Evolutionary conservation across 1,140 invertebrate species (phyloP), one percentile per base, ranked within the genome.

Genomic region (Hycleus cichorii): DNA sequence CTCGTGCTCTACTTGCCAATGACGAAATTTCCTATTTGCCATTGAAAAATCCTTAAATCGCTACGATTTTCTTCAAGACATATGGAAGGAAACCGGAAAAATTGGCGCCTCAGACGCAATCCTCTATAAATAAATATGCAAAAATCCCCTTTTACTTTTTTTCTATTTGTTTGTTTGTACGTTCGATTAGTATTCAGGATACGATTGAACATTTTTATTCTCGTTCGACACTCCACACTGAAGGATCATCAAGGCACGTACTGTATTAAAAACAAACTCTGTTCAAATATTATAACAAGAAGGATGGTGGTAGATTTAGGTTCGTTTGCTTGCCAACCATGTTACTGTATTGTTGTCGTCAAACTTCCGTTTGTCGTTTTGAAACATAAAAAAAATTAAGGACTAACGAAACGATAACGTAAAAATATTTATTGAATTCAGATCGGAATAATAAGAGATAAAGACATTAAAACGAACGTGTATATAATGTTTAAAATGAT

Each of bases 361-460:
- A 18, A 18, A 32, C 32, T 32, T 32, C 32, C 32, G 32, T 32
- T 32, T 32, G 32, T 32, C 32, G 7, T 32, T 12, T 32, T 32
- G 7, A 32, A 7, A 32, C 4, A 32, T 7, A 32, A 7, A 32
- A 32, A 32, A 32, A 51, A 42, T 39, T 24, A 24, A 40, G 10
- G 7, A 51, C 12, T 45, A 25, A 11, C 12, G 26, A 32, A 10
- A 25, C 32, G n/a, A 32, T 9, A 46, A 44, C 11, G 43, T 43
- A 11, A 24, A 4, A 18, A 43, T 49, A 26, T 47, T 24, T 44
- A 49, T 50, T 49, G 47, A 50, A 48, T 57, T 57, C 47, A 57
- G 55, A 57, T 57, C 47, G 46, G 49, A 49, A 32, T 32, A 32
- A 32, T 32, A 38, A 47, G 55, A 57, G 49, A 47, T 57, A 39